phyloP scores from a whole-genome alignment of 2,888 invertebrate genomes.

The Dynastes hyllus region DNA sequence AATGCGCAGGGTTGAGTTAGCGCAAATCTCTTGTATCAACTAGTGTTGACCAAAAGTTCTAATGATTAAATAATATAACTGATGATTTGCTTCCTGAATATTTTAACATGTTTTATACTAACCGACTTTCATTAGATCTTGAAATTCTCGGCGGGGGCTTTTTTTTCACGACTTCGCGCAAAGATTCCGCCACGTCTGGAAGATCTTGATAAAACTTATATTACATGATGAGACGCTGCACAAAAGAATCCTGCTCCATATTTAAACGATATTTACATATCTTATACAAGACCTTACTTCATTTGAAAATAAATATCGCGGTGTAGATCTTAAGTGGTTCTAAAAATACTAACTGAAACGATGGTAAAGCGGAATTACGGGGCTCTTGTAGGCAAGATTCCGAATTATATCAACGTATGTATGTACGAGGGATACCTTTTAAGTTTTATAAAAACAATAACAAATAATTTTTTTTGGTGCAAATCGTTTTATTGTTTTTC shows the following conservation, averaged over 20 bases:
- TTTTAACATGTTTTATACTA: too few species aligned
- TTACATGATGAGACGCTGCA: neutral
- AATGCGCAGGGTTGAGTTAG: too few species aligned
- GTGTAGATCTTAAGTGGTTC: conserved; percentile 25
- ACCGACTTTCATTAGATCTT: neutral
- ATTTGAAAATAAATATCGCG: conserved; percentile 29
- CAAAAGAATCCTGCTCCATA: conserved; percentile 32
- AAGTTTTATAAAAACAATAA: neutral
- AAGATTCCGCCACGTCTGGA: neutral
- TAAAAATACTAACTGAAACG: conserved; percentile 34
- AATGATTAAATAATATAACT: too few species aligned
- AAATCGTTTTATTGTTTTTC: neutral
- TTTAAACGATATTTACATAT: conserved; percentile 40
- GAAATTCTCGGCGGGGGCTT: neutral
- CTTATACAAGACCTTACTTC: conserved; percentile 26
- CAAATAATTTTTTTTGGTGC: too few species aligned
- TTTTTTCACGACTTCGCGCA: neutral
- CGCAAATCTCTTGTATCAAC: too few species aligned
- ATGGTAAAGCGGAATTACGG: neutral
- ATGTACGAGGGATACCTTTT: neutral
- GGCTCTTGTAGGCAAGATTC: neutral
- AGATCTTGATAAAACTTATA: conserved; percentile 10
- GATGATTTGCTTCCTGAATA: too few species aligned
- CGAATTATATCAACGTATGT: neutral
- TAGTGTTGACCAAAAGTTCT: too few species aligned